phyloP scores from a whole-genome alignment of 2,797 vertebrate species.

The Apogon hyalosoma region DNA sequence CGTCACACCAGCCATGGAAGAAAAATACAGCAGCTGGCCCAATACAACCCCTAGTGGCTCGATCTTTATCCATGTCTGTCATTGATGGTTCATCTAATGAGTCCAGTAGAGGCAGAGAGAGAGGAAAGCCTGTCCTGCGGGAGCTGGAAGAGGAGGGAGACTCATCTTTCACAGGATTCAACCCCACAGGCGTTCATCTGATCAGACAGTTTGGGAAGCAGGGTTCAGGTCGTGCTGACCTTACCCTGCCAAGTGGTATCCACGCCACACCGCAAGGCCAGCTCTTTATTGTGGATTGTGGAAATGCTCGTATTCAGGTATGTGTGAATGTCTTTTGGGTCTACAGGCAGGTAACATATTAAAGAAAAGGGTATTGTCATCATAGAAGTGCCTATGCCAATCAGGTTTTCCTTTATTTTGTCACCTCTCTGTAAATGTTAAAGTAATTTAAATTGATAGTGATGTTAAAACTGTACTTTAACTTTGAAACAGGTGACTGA shows the following conservation, averaged over 20 bases:
- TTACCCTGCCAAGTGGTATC: conserved; percentile 85
- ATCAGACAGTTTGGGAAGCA: conserved; percentile 85
- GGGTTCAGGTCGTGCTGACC: conserved; percentile 85
- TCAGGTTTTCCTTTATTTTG: too few relatives aligned
- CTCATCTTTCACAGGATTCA: conserved; percentile 21
- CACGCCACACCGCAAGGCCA: conserved; percentile 81
- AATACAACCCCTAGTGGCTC: conserved; percentile 52
- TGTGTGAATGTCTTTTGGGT: conserved; percentile 20
- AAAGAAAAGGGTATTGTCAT: too few relatives aligned
- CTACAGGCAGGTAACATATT: too few relatives aligned
- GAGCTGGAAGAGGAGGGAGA: conserved; percentile 75
- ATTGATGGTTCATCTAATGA: conserved; percentile 74
- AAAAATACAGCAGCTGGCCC: conserved; percentile 13
- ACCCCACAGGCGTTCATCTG: conserved; percentile 58
- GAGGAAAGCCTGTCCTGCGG: conserved; percentile 54
- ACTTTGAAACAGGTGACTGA: conserved; percentile 79
- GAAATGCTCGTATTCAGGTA: conserved; percentile 86
- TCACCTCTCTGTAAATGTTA: too few relatives aligned
- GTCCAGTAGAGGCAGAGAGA: conserved; percentile 53
- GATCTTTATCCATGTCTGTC: conserved; percentile 83
- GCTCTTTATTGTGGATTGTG: conserved; percentile 87
- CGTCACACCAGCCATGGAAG: conserved; percentile 42
- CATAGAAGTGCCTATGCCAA: too few relatives aligned
- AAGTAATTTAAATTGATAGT: not conserved
- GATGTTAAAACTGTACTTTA: conserved; percentile 18